A percentile compares a stretch with the other conserved stretches of the same genome.
Conservation (phyloP, 2,797 vertebrate species). For the Chrysocyon brachyurus region DNA sequence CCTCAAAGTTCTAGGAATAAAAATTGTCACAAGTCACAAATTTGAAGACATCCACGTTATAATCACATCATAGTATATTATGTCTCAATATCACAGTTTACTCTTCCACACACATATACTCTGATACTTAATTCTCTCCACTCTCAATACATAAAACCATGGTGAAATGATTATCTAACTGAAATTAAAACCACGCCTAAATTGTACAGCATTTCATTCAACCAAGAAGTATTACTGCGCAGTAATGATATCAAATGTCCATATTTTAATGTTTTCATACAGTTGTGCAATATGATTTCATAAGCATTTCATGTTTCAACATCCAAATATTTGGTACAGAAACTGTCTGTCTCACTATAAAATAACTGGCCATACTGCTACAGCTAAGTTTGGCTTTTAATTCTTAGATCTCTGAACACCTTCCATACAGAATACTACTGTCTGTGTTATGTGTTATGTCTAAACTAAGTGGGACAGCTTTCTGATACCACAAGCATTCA, state of each 20-base stretch:
- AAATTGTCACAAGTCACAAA: constrained; percentile 39
- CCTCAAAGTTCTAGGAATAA: constrained; percentile 54
- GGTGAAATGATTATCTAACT: constrained; percentile 54
- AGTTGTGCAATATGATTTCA: constrained; percentile 22
- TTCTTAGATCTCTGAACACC: constrained; percentile 48
- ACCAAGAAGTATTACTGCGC: constrained; percentile 29
- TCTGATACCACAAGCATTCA: constrained; percentile 27
- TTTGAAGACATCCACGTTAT: constrained; percentile 41
- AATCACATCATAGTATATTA: constrained; percentile 12
- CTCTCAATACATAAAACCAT: constrained; percentile 25
- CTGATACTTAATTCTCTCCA: neutral
- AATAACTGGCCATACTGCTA: constrained; percentile 17
- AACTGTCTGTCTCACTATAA: constrained; percentile 19
- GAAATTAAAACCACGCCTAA: constrained; percentile 48
- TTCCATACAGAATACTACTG: neutral
- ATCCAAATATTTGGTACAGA: constrained; percentile 52
- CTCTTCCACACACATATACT: neutral
- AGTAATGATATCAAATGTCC: constrained; percentile 24
- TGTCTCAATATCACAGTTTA: constrained; percentile 3
- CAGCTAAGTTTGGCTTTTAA: constrained; percentile 2
- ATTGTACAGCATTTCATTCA: constrained; percentile 30
- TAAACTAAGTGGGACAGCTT: constrained; percentile 25
- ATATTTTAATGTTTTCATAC: constrained; percentile 17
- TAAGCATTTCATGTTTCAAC: constrained; percentile 40
- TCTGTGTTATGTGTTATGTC: neutral